Conservation (phyloP, 2,888 invertebrate genomes). For the Loripinus fragilis region DNA sequence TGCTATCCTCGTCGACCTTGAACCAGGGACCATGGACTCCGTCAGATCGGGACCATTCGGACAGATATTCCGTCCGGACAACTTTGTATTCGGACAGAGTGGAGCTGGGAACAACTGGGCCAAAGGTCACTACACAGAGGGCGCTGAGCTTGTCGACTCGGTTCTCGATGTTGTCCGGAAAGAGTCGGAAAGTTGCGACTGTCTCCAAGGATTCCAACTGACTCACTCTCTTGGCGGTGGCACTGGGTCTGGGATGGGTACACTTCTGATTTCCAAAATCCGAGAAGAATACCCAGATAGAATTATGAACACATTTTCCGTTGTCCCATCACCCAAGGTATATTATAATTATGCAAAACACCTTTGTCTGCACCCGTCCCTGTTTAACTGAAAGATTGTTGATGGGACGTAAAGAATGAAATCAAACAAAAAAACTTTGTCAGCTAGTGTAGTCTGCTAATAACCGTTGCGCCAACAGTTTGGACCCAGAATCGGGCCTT, state of each 20-base stretch:
- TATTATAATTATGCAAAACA: no score
- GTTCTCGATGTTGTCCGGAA: slow-evolving; percentile 85
- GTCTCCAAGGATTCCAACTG: slow-evolving; percentile 80
- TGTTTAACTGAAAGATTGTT: no score
- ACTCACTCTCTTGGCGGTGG: slow-evolving; percentile 91
- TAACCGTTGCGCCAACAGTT: no score
- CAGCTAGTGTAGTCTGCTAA: no score
- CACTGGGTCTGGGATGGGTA: slow-evolving; percentile 95
- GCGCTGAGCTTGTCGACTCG: slow-evolving; percentile 87
- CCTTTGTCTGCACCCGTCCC: no score
- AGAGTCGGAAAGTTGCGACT: slow-evolving; percentile 78
- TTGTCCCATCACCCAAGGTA: slow-evolving; percentile 92
- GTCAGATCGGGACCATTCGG: not conserved
- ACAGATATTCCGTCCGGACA: slow-evolving; percentile 2
- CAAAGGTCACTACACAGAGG: slow-evolving; percentile 89
- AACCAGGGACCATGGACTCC: not conserved
- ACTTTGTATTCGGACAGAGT: slow-evolving; percentile 6
- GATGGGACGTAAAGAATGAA: no score
- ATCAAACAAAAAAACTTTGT: no score
- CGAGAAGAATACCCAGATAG: slow-evolving; percentile 99
- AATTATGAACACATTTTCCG: slow-evolving; percentile 99
- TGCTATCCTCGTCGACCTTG: slow-evolving; percentile 26
- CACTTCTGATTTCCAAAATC: slow-evolving; percentile 96
- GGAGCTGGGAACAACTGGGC: slow-evolving; percentile 6
- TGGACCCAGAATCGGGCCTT: no score